Base-by-base conservation (phyloP, 1,140 invertebrate genomes). In the Nasonia longicornis region DNA sequence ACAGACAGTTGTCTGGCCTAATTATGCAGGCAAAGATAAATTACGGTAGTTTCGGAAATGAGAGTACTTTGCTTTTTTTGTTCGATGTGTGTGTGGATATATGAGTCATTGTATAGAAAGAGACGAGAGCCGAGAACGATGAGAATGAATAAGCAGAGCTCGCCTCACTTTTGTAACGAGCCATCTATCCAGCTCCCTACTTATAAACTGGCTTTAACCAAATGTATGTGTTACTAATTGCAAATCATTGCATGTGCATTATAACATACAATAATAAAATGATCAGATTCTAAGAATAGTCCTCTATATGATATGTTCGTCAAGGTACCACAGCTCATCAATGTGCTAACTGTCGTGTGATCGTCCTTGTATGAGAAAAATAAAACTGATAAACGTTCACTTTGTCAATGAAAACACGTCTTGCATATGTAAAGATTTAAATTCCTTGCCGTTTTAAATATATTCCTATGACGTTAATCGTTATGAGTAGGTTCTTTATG, bases 331-430 rank as follows among this genome's bases (percentile, higher is more conserved):
- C 14, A 70, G 66, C 6, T 77, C 48, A 73, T 79, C 22, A n/a
- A 79, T 79, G 70, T 79, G 58, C 52, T 72, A 80, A 80, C 38
- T 74, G 63, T 67, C 26, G 71, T 69, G 29, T 79, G 58, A 69
- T 74, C 14, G 31, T 74, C 10, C 42, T 58, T 67, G 63, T 58
- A 67, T 80, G 48, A 79, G n/a, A 64, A 79, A 58, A 42, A 66
- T 42, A 52, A 22, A 72, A 78, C 10, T 78, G 16, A 70, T 29
- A 73, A 72, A 63, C 11, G 11, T 64, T 45, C 58, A 72, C n/a
- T 79, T 72, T 22, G 45, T 64, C 35, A 73, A 71, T n/a, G 29
- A 35, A 79, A 71, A 42, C 35, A 67, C 26, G 31, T 77, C 72
- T 52, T 16, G 22, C 7, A 52, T 22, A 48, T 35, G 29, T 66